Evolutionary conservation across 1,140 invertebrate genomes (phyloP).

Genomic region (Papilio xuthus): DNA sequence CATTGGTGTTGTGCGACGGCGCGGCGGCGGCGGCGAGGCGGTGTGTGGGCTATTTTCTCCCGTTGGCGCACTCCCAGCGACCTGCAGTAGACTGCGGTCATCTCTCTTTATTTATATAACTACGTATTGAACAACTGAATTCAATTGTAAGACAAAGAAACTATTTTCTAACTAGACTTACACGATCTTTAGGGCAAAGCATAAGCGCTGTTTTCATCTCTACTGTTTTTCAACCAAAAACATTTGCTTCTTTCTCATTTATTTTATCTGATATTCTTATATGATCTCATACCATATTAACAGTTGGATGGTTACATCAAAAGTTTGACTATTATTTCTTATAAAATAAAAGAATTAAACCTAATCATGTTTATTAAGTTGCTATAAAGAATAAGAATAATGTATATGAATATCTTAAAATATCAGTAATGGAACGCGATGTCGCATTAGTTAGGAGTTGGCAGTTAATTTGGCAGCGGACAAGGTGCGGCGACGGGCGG

Average conservation of each 20-base stretch:
- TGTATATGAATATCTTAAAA: slow-evolving; percentile 36
- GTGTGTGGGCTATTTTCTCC: slow-evolving; percentile 23
- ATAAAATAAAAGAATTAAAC: too few relatives aligned
- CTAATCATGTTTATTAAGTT: neutral
- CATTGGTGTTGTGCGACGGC: neutral
- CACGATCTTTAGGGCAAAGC: too few relatives aligned
- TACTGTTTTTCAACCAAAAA: too few relatives aligned
- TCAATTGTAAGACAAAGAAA: neutral
- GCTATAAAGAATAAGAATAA: neutral
- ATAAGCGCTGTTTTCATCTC: too few relatives aligned
- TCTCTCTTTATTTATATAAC: neutral
- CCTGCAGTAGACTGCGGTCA: slow-evolving; percentile 31
- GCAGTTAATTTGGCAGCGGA: slow-evolving; percentile 38
- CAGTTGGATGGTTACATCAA: too few relatives aligned
- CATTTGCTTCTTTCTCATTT: too few relatives aligned
- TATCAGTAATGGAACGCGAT: slow-evolving; percentile 42
- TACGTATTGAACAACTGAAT: neutral
- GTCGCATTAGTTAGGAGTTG: slow-evolving; percentile 44
- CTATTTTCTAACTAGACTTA: neutral
- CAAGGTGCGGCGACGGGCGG: slow-evolving; percentile 38
- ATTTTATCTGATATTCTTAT: too few relatives aligned
- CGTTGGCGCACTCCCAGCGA: slow-evolving; percentile 30
- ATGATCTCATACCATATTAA: too few relatives aligned
- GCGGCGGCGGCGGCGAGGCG: slow-evolving; percentile 8
- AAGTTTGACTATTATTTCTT: too few relatives aligned